Evolutionary conservation across 2,113 vertebrate genomes (phyloP).

Genomic region (Pholis gunnellus): DNA sequence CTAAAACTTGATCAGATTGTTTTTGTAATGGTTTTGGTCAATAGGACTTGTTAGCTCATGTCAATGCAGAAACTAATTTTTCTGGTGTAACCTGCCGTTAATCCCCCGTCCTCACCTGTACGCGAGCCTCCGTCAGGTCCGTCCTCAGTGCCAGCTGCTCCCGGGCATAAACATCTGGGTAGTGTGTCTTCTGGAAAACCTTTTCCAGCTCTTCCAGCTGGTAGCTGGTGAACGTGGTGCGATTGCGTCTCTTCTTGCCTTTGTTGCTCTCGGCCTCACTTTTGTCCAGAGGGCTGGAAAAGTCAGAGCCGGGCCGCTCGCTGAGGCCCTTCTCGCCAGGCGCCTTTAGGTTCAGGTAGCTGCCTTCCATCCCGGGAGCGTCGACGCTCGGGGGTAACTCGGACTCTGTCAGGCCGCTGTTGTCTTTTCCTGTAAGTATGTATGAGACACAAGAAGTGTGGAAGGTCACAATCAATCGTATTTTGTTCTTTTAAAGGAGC

Average conservation of each 20-base stretch:
- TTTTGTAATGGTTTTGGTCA: neutral
- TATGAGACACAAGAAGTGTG: neutral
- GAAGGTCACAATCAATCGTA: neutral
- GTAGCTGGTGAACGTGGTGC: constrained; percentile 97
- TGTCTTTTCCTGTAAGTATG: constrained; percentile 88
- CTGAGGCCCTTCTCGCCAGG: constrained; percentile 86
- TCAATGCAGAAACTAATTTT: neutral
- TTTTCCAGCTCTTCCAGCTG: constrained; percentile 98
- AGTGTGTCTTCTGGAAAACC: constrained; percentile 98
- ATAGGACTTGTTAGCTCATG: neutral
- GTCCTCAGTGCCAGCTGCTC: constrained; percentile 98
- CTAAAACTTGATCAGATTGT: neutral
- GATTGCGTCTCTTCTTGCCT: constrained; percentile 94
- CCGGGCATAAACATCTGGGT: constrained; percentile 95
- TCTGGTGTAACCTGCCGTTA: neutral
- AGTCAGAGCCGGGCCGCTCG: constrained; percentile 87
- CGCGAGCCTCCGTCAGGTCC: constrained; percentile 95
- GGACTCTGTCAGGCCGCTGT: constrained; percentile 85
- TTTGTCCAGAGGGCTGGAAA: constrained; percentile 92
- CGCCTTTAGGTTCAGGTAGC: constrained; percentile 94
- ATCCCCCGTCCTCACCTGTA: constrained; percentile 86
- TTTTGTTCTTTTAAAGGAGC: constrained; percentile 7
- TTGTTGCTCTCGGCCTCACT: constrained; percentile 94
- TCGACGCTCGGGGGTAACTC: constrained; percentile 88
- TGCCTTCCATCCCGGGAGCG: constrained; percentile 92